Base-by-base conservation (phyloP, 92 coral and sea anemone genomes). In the Parazoanthus darwini region DNA sequence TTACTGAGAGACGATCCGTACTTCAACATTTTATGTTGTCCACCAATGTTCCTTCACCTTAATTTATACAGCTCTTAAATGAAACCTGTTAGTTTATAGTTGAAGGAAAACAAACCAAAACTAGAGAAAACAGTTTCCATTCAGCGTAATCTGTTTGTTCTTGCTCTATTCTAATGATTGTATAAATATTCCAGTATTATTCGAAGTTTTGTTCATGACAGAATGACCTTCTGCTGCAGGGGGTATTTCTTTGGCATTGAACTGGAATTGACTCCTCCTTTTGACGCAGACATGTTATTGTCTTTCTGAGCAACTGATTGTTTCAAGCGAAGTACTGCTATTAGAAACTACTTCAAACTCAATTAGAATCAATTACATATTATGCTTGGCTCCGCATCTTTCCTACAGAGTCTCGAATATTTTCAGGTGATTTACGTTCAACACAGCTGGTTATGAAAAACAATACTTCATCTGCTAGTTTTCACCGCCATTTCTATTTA, bases 21-120 rank as follows among this genome's bases (percentile, higher is more conserved):
- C 20, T 80, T 33, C 18, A 73, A 80, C 85, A 80, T 80, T 77
- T 63, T 63, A 20, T 63, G 8, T 63, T 63, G 70, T 63, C 70
- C 70, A 20, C 70, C 70, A 3, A 7, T 63, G 15, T 20, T 26
- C 70, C 26, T 18, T 63, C n/a, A 63, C 70, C n/a, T 63, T 63
- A 23, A 63, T 6, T 18, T 18, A 13, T 13, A 0, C 66, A 63
- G 70, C 26, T 63, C 26, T 20, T 63, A 1, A 20, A 22, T 1
- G 70, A 22, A 29, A 63, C 26, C 70, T 20, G 25, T 18, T 9
- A 63, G 70, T 18, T 18, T 23, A 63, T 23, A 63, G 70, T 20
- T 6, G 26, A 63, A 63, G 70, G 26, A 63, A 63, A 63, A 63
- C 22, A 18, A 63, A 20, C 65, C 68, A 63, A 63, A 22, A 63